A percentile compares a stretch with the other conserved stretches of the same genome.
Conservation (phyloP, 2,797 vertebrate species). For the Pipistrellus pygmaeus region DNA sequence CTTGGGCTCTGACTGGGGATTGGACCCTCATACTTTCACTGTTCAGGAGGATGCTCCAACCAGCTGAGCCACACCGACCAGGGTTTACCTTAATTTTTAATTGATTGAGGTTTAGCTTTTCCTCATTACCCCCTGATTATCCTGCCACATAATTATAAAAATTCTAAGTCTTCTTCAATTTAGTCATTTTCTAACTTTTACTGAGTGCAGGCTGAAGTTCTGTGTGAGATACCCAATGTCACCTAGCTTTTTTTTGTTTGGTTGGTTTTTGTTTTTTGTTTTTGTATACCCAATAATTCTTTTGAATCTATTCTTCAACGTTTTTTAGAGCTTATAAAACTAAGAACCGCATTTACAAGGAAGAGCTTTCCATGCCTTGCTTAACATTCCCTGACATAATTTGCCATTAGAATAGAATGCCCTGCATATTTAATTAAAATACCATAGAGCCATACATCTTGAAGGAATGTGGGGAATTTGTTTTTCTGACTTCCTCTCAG, state of each 20-base stretch:
- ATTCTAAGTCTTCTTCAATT: neutral
- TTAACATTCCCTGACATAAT: neutral
- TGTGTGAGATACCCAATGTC: neutral
- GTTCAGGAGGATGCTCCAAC: neutral
- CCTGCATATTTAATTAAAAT: conserved; percentile 34
- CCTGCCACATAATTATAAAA: neutral
- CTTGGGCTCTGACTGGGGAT: neutral
- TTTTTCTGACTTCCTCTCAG: neutral
- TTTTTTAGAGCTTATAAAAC: conserved; percentile 31
- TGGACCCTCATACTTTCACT: neutral
- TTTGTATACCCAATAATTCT: neutral
- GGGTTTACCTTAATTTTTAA: neutral
- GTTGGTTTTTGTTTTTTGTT: neutral
- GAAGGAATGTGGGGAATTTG: neutral
- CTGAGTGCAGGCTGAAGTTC: neutral
- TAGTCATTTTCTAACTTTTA: conserved; percentile 18
- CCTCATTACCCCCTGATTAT: neutral
- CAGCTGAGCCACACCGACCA: neutral
- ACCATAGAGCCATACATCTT: conserved; percentile 1
- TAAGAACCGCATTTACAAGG: neutral
- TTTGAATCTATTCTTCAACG: neutral
- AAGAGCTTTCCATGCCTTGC: neutral
- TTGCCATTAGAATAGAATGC: neutral
- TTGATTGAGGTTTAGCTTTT: neutral
- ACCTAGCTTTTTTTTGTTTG: too few relatives aligned